Evolutionary conservation across 2,113 vertebrate species (phyloP), one percentile per base, ranked within the genome.

Genomic region (Brachyhypopomus gauderio): DNA sequence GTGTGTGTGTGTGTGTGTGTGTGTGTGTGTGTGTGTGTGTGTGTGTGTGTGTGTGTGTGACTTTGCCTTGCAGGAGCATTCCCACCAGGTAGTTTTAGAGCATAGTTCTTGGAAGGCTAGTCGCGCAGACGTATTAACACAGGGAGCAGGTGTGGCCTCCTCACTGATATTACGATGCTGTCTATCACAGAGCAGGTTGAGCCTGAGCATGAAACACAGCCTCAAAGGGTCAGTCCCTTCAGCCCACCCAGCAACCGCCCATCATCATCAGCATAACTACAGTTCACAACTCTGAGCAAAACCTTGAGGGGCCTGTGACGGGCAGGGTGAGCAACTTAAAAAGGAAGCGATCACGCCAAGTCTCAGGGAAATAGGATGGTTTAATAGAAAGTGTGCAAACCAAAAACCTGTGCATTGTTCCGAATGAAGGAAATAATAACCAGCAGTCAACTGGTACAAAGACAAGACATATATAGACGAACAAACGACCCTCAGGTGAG

Each of bases 81-180:
- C 87, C 73, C 72, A 84, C 89, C 82, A 83, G 85, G 45, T 58
- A 3, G 81, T 69, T 86, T 81, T 75, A 76, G 77, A 55, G 72
- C 82, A 84, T 83, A 83, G 78, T 85, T 88, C 77, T 81, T 79
- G 83, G 59, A 76, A 83, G 82, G 76, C 55, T 52, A 86, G 87
- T 82, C 86, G 85, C 86, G 82, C 84, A 79, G 72, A 78, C 85
- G 90, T 85, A 90, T 92, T 91, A 90, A 84, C 86, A 77, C 79
- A 66, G 81, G 89, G 85, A 93, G 92, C 91, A 93, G 92, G 92
- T 93, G 91, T 87, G 87, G 80, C 87, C 77, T 82, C 56, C 77
- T 77, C 77, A 89, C 77, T 85, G 88, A 85, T 87, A 87, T 88
- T 89, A 81, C 81, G 86, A 86, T 86, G 87, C 86, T 62, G 79